Base-by-base conservation (phyloP, 2,888 invertebrate genomes). In the Eubasilissa splendida region DNA sequence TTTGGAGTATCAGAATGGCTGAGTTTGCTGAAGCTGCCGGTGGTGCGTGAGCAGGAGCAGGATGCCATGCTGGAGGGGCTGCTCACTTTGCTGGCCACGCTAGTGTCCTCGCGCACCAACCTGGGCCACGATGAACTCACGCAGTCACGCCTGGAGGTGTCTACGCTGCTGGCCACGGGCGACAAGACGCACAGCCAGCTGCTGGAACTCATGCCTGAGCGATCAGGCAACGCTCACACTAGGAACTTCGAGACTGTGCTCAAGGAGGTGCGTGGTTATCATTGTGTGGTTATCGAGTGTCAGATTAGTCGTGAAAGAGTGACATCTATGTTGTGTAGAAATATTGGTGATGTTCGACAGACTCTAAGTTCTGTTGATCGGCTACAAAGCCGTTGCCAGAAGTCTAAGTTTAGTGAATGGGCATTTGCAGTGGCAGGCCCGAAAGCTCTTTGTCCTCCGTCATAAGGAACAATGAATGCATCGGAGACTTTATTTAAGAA, bases 121-220 rank as follows among this genome's bases (percentile, higher is more conserved):
- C 91, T 96, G 79, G 96, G 92, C 80, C 93, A 93, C 85, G 92
- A 92, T 85, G 93, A 92, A 86, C 88, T 92, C 81, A 92, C 92
- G 0, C 93, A 93, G 86, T 95, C 96, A 42, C 93, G 96, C 58
- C 90, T 97, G 84, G 99, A 99, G 90, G 97, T 99, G 92, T 96
- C 97, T 82, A 96, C 98, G 1, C 90, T 98, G 74, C 90, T 99
- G 71, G 97, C 98, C 85, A 97, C 98, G 87, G 95, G 95, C 56
- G 98, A 99, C 88, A 96, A 97, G 88, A 98, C 98, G 0, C 98
- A 99, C 90, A 97, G 97, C 84, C 98, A 98, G 87, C 91, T 99
- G 70, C 94, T 97, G 88, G 99, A 99, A 88, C 90, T 96, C 80
- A 97, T 99, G 96, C 99, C 99, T 0, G 99, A 99, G 89, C 92